These are phyloP conservation scores for Elmis aenea DNA, from an alignment of 2,888 invertebrate genomes.

Conservation along the genomic window DNA sequence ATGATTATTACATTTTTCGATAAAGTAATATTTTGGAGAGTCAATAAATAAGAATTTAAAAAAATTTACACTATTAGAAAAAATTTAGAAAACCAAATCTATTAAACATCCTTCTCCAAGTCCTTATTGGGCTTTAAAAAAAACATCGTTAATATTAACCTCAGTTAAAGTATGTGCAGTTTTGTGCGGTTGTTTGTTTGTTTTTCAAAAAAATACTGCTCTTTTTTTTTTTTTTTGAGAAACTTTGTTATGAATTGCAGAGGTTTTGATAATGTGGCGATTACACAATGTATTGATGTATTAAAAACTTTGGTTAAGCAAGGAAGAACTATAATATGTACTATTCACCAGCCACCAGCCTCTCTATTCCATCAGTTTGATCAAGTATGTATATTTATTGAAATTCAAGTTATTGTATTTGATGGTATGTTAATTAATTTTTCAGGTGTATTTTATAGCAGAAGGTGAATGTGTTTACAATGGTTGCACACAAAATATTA, in stretches of 20 bases:
- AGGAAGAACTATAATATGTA: slow-evolving; percentile 73
- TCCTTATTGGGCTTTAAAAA: neutral
- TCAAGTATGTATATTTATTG: slow-evolving; percentile 44
- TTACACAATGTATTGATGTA: slow-evolving; percentile 65
- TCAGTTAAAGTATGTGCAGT: neutral
- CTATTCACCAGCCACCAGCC: slow-evolving; percentile 76
- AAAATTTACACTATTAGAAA: too few species aligned
- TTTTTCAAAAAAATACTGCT: neutral
- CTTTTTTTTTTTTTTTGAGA: too few species aligned
- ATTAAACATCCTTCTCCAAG: too few species aligned
- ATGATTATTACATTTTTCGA: too few species aligned
- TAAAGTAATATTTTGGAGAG: too few species aligned
- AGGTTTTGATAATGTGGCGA: slow-evolving; percentile 69
- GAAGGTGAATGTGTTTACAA: slow-evolving; percentile 85
- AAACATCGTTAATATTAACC: neutral
- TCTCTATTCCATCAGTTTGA: slow-evolving; percentile 72
- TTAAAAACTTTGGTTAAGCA: slow-evolving; percentile 63
- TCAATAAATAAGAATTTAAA: too few species aligned
- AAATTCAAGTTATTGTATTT: too few species aligned
- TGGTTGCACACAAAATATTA: slow-evolving; percentile 73
- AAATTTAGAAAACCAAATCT: too few species aligned
- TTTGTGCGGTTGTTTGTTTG: too few species aligned
- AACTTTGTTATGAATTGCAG: slow-evolving; percentile 42
- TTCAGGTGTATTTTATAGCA: slow-evolving; percentile 69
- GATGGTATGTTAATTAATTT: too few species aligned